Percentiles rank a stretch among this genome's conserved stretches.
Evolutionary conservation across 2,113 vertebrate genomes (phyloP).

Genomic region (Indri indri): DNA sequence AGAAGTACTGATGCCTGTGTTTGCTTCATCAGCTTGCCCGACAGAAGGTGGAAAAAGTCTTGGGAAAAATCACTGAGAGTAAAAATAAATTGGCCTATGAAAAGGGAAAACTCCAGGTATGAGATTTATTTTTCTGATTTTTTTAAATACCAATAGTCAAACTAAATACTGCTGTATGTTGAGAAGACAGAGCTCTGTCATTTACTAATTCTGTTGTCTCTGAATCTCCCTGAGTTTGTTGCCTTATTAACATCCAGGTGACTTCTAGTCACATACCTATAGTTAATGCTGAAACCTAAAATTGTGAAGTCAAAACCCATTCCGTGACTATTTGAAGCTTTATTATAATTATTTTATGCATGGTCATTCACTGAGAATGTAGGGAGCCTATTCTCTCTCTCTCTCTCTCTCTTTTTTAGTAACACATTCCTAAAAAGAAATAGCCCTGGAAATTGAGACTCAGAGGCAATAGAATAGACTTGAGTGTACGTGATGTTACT

Average conservation of each 20-base stretch:
- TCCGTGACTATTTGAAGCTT: background rate
- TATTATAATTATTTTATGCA: background rate
- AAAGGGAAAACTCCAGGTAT: constrained; percentile 84
- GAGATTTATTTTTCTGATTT: constrained; percentile 15
- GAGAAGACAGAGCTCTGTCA: background rate
- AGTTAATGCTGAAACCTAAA: background rate
- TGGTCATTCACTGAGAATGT: background rate
- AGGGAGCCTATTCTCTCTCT: background rate
- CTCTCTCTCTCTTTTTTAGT: background rate
- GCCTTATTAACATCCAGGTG: background rate
- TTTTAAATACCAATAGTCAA: background rate
- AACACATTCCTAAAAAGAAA: constrained; percentile 29
- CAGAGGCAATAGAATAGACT: background rate
- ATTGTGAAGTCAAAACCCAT: background rate
- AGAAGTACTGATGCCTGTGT: background rate
- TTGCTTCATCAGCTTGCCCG: constrained; percentile 72
- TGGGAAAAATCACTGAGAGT: constrained; percentile 82
- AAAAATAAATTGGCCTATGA: constrained; percentile 85
- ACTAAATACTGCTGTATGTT: constrained; percentile 9
- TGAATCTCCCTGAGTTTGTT: background rate
- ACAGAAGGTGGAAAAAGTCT: constrained; percentile 80
- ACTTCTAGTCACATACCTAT: background rate
- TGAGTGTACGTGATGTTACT: background rate
- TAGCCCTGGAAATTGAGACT: background rate
- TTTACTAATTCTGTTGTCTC: background rate